Conservation (phyloP, 2,888 invertebrate genomes). For the Cantharis rufa region DNA sequence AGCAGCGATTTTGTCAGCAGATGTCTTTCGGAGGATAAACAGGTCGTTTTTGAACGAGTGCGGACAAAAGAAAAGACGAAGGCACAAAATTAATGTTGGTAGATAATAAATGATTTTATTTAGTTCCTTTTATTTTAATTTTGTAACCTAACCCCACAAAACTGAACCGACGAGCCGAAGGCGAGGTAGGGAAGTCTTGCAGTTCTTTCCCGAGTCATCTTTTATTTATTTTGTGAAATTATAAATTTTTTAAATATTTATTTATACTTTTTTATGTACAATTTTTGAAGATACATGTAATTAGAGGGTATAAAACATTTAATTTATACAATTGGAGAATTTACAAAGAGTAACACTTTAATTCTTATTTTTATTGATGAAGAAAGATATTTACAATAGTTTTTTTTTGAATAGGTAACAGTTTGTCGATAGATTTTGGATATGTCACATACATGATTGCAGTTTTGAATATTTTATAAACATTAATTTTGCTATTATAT, state of each 20-base stretch:
- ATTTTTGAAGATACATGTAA: constrained; percentile 19
- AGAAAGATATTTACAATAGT: constrained; percentile 23
- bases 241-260: background rate
- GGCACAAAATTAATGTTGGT: background rate
- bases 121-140: background rate
- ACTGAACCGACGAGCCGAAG: background rate
- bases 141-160: background rate
- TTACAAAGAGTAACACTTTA: constrained; percentile 11
- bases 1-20: constrained; percentile 35
- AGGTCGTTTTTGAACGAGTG: constrained; percentile 49
- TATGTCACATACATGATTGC: constrained; percentile 26
- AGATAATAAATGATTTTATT: background rate
- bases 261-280: constrained; percentile 20
- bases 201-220: too few species aligned
- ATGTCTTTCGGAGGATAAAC: constrained; percentile 38
- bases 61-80: constrained; percentile 34
- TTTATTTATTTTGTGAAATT: background rate
- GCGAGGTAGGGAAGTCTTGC: too few species aligned
- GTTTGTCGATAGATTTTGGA: constrained; percentile 18
- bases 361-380: constrained; percentile 10
- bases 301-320: constrained; percentile 27
- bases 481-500: constrained; percentile 19
- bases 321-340: constrained; percentile 21
- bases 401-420: constrained; percentile 10
- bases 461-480: constrained; percentile 20